Evolutionary conservation across 2,888 invertebrate genomes (phyloP).

Genomic region (Cataglyphis cursor): DNA sequence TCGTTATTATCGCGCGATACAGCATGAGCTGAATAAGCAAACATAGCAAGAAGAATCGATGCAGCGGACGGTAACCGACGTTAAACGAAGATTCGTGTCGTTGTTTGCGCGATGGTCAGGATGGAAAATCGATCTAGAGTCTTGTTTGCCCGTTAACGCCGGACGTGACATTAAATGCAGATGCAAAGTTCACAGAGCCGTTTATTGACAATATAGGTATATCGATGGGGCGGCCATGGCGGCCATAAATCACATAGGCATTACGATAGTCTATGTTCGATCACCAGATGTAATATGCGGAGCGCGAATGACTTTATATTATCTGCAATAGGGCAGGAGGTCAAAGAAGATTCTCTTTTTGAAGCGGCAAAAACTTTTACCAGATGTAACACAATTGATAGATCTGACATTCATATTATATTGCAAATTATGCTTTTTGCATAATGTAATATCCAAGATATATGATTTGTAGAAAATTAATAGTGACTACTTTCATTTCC

Average conservation of each 20-base stretch:
- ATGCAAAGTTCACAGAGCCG: slow-evolving; percentile 74
- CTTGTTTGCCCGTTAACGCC: slow-evolving; percentile 57
- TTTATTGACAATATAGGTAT: slow-evolving; percentile 51
- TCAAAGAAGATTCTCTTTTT: background rate
- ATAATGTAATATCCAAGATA: background rate
- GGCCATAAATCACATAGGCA: slow-evolving; percentile 35
- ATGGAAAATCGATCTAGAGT: slow-evolving; percentile 46
- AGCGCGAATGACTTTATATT: slow-evolving; percentile 16
- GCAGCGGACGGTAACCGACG: slow-evolving; percentile 22
- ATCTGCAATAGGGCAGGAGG: background rate
- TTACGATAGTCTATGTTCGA: slow-evolving; percentile 42
- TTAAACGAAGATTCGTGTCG: slow-evolving; percentile 58
- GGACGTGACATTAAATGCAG: slow-evolving; percentile 75
- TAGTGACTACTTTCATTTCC: background rate
- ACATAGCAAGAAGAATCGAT: slow-evolving; percentile 37
- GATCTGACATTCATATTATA: background rate
- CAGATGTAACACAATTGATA: background rate
- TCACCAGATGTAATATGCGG: slow-evolving; percentile 28
- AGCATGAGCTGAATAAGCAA: background rate
- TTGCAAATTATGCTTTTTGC: background rate
- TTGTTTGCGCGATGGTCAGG: slow-evolving; percentile 37
- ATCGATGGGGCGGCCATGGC: slow-evolving; percentile 39
- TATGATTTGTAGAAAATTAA: background rate
- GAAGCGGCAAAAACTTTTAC: background rate
- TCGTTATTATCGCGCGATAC: slow-evolving; percentile 9